Conservation (phyloP, 2,113 vertebrate species). For the Peromyscus californicus region DNA sequence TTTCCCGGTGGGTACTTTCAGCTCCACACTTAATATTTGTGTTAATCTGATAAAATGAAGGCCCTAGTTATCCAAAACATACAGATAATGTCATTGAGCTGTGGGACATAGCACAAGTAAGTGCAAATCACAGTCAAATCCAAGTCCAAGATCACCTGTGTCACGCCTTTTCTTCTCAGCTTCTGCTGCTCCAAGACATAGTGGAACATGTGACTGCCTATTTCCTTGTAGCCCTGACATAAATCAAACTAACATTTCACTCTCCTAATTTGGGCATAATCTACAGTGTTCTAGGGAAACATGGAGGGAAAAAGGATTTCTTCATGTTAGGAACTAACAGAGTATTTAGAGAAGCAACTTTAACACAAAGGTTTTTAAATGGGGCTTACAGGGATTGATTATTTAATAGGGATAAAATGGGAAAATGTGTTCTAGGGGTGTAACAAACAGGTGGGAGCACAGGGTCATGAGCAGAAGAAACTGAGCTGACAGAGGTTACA, state of each 20-base stretch:
- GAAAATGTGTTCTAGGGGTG: background rate
- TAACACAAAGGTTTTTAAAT: background rate
- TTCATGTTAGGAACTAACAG: background rate
- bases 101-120: background rate
- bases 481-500: background rate
- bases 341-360: background rate
- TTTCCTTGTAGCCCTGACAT: background rate
- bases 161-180: background rate
- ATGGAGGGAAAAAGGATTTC: background rate
- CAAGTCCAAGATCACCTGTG: background rate
- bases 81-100: background rate
- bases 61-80: background rate
- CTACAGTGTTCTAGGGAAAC: background rate
- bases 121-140: background rate
- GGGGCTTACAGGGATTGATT: background rate
- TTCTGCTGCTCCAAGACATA: background rate
- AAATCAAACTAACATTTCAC: background rate
- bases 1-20: background rate
- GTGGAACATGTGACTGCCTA: background rate
- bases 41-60: constrained; percentile 13
- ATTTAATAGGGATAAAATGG: background rate
- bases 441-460: background rate
- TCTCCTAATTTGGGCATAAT: background rate
- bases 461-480: background rate
- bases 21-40: constrained; percentile 19